Evolutionary conservation across 1,140 invertebrate species (phyloP).

Genomic region (Pantala flavescens): DNA sequence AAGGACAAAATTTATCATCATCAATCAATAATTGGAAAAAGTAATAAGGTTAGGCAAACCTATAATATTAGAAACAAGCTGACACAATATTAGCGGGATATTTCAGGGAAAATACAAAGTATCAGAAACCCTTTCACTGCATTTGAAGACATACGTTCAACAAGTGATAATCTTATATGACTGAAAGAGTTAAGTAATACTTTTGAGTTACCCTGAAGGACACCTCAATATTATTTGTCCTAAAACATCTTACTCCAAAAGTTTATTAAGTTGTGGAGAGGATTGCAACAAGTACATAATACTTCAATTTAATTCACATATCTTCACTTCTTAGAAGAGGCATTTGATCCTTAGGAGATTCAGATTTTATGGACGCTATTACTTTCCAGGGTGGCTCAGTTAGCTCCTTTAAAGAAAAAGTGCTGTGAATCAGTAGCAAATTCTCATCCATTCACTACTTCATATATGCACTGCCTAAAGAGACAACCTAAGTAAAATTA

Average conservation of each 20-base stretch:
- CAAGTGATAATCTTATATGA: not conserved
- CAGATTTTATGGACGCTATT: not conserved
- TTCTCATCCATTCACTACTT: no score
- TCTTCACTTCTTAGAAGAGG: not conserved
- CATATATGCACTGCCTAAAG: no score
- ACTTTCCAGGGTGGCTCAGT: not conserved
- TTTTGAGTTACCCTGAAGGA: not conserved
- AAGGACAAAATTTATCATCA: not conserved
- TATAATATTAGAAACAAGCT: not conserved
- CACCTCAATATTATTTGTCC: not conserved
- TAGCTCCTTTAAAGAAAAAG: not conserved
- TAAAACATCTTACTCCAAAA: not conserved
- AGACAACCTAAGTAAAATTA: no score
- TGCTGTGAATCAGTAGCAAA: no score
- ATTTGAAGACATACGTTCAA: not conserved
- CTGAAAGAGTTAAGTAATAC: not conserved
- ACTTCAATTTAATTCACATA: not conserved
- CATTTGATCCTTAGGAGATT: not conserved
- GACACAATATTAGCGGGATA: not conserved
- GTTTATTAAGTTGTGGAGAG: not conserved
- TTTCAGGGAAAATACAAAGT: not conserved
- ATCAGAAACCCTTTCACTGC: not conserved
- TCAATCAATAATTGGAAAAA: not conserved
- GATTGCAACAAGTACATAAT: not conserved
- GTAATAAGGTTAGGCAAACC: not conserved